These are phyloP conservation scores for Gobiocypris rarus DNA, from an alignment of 2,113 vertebrate species.

Conservation along the genomic window DNA sequence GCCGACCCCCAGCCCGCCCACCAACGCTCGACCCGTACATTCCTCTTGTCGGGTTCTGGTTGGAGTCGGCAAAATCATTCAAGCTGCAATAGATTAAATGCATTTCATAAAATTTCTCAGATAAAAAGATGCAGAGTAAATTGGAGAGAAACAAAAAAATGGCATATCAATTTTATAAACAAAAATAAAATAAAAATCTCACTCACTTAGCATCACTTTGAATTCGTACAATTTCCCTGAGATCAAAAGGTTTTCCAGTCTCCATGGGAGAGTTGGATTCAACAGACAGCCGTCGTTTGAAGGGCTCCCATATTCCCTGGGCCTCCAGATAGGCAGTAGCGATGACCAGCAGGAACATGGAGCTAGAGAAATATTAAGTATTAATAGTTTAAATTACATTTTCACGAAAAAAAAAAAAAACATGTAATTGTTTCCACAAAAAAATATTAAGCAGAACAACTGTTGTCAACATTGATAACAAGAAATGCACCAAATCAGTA, in stretches of 20 bases:
- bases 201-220: constrained; percentile 94
- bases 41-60: constrained; percentile 82
- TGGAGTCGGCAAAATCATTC: constrained; percentile 82
- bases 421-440: no score
- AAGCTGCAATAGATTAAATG: constrained; percentile 71
- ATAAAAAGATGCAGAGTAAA: not conserved
- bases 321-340: constrained; percentile 96
- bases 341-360: constrained; percentile 94
- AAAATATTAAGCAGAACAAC: no score
- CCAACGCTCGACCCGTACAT: constrained; percentile 79
- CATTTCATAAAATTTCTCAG: not conserved
- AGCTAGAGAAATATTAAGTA: constrained; percentile 72
- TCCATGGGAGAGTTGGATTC: constrained; percentile 91
- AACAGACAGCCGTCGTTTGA: constrained; percentile 89
- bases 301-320: constrained; percentile 98
- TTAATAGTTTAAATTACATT: no score
- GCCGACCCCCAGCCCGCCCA: constrained; percentile 78
- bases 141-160: not conserved
- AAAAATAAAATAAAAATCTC: not conserved
- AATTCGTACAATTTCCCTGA: constrained; percentile 97
- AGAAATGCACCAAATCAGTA: no score
- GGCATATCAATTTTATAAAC: not conserved
- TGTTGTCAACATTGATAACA: no score
- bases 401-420: no score
- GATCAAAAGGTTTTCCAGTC: constrained; percentile 93